phyloP scores from a whole-genome alignment of 2,113 vertebrate genomes.

The Panthera leo region DNA sequence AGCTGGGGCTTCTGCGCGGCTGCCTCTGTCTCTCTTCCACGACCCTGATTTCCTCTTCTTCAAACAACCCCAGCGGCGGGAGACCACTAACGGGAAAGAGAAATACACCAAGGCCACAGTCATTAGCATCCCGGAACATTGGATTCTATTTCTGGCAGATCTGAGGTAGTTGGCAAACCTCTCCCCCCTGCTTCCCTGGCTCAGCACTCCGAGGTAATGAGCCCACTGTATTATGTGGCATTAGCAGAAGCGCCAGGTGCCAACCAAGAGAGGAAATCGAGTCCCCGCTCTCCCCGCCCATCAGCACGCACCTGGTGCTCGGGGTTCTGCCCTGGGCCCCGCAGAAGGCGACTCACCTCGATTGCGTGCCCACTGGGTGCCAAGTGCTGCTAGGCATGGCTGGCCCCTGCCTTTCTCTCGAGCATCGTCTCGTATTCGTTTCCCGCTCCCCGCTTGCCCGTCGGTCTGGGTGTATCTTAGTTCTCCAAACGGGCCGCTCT shows the following conservation, averaged over 20 bases:
- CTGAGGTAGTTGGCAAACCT: neutral
- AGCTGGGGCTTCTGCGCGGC: rapidly evolving
- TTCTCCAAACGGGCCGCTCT: neutral
- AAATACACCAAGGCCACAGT: neutral
- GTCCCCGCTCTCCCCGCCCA: rapidly evolving
- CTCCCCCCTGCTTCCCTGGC: neutral
- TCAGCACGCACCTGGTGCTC: neutral
- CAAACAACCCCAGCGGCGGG: neutral
- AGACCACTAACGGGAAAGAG: constrained; percentile 31
- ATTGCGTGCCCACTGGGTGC: neutral
- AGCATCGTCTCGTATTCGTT: neutral
- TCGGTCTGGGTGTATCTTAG: neutral
- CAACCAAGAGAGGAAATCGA: neutral
- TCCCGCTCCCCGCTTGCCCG: neutral
- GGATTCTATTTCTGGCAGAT: constrained; percentile 54
- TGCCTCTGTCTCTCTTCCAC: neutral
- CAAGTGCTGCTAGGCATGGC: neutral
- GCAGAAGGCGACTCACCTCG: neutral
- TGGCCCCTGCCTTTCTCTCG: neutral
- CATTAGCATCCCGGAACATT: constrained; percentile 54
- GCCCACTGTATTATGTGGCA: neutral
- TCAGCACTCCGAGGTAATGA: constrained; percentile 2
- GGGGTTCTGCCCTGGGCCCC: neutral
- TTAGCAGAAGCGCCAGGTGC: neutral
- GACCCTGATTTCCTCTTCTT: neutral